Evolutionary conservation across 2,888 invertebrate genomes (phyloP).

Genomic region (Eupithecia centaureata): DNA sequence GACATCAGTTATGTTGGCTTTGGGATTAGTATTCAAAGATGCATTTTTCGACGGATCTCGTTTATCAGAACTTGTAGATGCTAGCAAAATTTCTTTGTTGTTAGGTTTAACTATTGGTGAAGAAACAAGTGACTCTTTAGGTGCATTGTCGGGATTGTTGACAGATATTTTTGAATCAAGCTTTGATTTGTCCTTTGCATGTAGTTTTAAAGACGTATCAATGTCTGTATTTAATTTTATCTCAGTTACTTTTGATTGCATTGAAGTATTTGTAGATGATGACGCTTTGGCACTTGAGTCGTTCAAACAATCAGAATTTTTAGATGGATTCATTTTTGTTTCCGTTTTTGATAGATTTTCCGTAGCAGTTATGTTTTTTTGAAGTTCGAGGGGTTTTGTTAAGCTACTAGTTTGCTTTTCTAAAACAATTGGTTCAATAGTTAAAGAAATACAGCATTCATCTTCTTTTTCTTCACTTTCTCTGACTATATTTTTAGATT

Average conservation of each 20-base stretch:
- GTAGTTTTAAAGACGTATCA: constrained; percentile 43
- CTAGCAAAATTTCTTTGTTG: constrained; percentile 23
- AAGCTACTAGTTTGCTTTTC: constrained; percentile 20
- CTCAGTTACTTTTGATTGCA: constrained; percentile 33
- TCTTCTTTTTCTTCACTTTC: not conserved
- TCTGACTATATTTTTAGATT: not conserved
- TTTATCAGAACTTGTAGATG: constrained; percentile 9
- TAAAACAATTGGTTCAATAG: constrained; percentile 20
- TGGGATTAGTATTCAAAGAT: not conserved
- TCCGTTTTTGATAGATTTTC: constrained; percentile 28
- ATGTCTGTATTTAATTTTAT: constrained; percentile 36
- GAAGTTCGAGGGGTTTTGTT: constrained; percentile 57
- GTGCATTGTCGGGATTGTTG: constrained; percentile 27
- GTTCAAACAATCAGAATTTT: constrained; percentile 20
- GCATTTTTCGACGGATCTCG: constrained; percentile 11
- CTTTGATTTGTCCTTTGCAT: constrained; percentile 40
- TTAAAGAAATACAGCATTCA: constrained; percentile 5
- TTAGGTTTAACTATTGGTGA: constrained; percentile 34
- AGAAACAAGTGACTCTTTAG: constrained; percentile 24
- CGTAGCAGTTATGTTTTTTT: constrained; percentile 52
- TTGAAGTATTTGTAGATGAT: constrained; percentile 20
- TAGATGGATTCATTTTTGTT: constrained; percentile 9
- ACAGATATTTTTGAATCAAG: constrained; percentile 32
- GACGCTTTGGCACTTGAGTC: constrained; percentile 32
- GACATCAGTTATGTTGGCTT: not conserved